These are phyloP conservation scores for Drosophila rubida DNA, from an alignment of 2,888 invertebrate genomes.

Conservation along the genomic window DNA sequence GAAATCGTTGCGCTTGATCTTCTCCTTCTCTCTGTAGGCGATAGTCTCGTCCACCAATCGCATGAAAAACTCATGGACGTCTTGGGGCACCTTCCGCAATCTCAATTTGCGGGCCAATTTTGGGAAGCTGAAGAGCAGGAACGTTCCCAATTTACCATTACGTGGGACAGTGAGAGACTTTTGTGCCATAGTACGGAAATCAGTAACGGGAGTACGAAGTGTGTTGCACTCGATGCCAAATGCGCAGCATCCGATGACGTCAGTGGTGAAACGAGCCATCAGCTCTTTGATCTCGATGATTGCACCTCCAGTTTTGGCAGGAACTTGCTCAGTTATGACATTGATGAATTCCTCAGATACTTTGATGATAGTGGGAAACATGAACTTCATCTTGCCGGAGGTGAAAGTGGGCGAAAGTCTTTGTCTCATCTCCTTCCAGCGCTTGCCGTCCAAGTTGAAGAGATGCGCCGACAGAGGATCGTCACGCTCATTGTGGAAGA, in stretches of 20 bases:
- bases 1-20: conserved; percentile 85
- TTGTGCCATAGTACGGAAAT: conserved; percentile 78
- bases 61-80: conserved; percentile 78
- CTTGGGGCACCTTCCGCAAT: conserved; percentile 63
- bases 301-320: conserved; percentile 14
- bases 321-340: conserved; percentile 49
- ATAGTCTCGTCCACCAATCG: conserved; percentile 83
- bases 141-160: conserved; percentile 39
- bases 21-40: conserved; percentile 80
- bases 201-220: conserved; percentile 78
- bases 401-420: conserved; percentile 82
- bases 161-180: conserved; percentile 38
- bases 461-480: conserved; percentile 83
- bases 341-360: conserved; percentile 57
- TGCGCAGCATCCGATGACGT: conserved; percentile 86
- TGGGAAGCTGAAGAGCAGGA: conserved; percentile 58
- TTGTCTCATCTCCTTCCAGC: conserved; percentile 85
- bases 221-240: conserved; percentile 85
- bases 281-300: conserved; percentile 84
- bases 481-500: conserved; percentile 77
- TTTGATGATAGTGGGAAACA: conserved; percentile 64
- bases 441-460: conserved; percentile 80
- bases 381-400: conserved; percentile 74
- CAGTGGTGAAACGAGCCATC: conserved; percentile 85
- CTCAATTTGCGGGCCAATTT: conserved; percentile 62